phyloP scores from a whole-genome alignment of 35 echinoderm and acorn worm genomes.

The Ophioderma brevispina region DNA sequence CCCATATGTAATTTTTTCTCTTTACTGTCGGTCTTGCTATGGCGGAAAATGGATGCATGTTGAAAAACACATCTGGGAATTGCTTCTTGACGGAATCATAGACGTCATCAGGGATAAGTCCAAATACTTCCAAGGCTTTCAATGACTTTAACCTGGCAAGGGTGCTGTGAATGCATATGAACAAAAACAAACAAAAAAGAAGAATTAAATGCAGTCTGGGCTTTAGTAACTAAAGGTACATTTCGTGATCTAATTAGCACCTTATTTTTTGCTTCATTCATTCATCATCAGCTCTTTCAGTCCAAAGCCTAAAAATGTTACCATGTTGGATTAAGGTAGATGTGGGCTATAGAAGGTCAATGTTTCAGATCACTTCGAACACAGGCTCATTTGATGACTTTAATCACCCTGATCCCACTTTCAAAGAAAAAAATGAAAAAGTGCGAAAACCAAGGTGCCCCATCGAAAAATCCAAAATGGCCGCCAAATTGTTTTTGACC shows the following conservation, averaged over 20 bases:
- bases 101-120: neutral
- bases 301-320: too few relatives aligned
- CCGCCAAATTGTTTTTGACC: too few relatives aligned
- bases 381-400: too few relatives aligned
- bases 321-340: too few relatives aligned
- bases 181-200: neutral
- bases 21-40: slow-evolving; percentile 53
- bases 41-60: slow-evolving; percentile 46
- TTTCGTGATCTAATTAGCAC: neutral
- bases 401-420: too few relatives aligned
- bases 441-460: too few relatives aligned
- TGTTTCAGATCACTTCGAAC: too few relatives aligned
- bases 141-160: neutral
- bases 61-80: slow-evolving; percentile 36
- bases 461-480: too few relatives aligned
- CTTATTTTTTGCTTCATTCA: neutral
- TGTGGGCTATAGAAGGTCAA: too few relatives aligned
- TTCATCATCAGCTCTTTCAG: too few relatives aligned
- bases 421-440: too few relatives aligned
- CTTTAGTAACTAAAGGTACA: neutral
- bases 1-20: slow-evolving; percentile 46
- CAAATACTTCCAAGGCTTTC: slow-evolving; percentile 49
- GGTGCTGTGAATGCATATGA: slow-evolving; percentile 13
- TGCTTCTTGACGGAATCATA: slow-evolving; percentile 14
- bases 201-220: neutral